A percentile compares a stretch with the other conserved stretches of the same genome.
Conservation (phyloP, 2,888 invertebrate genomes). For the Drosophila prostipennis region DNA sequence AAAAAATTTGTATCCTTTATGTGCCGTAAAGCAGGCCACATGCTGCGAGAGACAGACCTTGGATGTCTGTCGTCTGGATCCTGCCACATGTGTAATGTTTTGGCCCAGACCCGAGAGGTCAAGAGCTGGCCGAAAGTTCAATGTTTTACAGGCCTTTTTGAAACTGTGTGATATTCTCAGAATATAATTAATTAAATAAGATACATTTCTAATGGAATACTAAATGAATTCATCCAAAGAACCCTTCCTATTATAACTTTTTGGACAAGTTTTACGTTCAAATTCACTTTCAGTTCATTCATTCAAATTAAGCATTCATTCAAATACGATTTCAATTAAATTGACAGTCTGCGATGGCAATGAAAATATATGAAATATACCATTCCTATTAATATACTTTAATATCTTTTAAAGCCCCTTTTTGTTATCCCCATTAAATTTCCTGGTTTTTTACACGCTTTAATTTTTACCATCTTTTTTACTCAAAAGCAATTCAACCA, state of each 20-base stretch:
- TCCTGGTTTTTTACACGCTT: too few species aligned
- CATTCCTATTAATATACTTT: too few species aligned
- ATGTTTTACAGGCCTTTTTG: constrained; percentile 38
- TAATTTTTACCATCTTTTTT: too few species aligned
- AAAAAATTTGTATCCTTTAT: constrained; percentile 22
- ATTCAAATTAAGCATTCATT: too few species aligned
- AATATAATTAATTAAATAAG: constrained; percentile 20
- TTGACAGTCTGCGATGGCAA: too few species aligned
- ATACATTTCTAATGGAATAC: background rate
- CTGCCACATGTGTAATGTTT: constrained; percentile 10
- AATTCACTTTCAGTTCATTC: too few species aligned
- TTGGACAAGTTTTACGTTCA: too few species aligned
- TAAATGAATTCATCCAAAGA: background rate
- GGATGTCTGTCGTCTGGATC: constrained; percentile 37
- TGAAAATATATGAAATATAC: too few species aligned
- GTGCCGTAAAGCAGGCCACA: constrained; percentile 35
- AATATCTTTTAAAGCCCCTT: too few species aligned
- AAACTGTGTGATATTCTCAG: background rate
- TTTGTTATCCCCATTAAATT: too few species aligned
- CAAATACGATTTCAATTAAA: too few species aligned
- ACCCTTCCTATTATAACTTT: background rate
- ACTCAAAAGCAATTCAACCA: too few species aligned
- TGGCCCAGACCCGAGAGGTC: constrained; percentile 36
- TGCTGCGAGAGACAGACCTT: constrained; percentile 43
- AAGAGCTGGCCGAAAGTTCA: constrained; percentile 58